Evolutionary conservation across 2,888 invertebrate genomes (phyloP), one percentile per base, ranked within the genome.

Genomic region (Dusona sp.): DNA sequence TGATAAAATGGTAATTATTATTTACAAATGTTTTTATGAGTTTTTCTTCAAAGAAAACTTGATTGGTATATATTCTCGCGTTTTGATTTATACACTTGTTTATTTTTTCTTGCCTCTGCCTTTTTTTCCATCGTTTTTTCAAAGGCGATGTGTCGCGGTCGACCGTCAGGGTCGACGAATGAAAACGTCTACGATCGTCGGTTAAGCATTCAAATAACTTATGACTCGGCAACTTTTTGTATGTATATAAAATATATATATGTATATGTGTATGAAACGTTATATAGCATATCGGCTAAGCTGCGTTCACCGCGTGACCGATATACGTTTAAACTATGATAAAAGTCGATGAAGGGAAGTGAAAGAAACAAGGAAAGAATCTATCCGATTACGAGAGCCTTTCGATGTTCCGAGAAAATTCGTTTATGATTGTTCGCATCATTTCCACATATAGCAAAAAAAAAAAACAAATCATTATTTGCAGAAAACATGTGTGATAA

Each of bases 141-240:
- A 48, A 38, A 54, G 29, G 36, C 75, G 54, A 45, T 29, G 57
- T 72, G 45, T 45, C 81, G 78, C 78, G 89, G 88, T 90, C 90
- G 87, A 80, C 80, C 90, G 89, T 89, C 90, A 90, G 84, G 88
- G 87, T 87, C 88, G 81, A 87, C 84, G 88, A 87, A 87, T 85
- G 81, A 81, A 81, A 74, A 86, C 68, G 67, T 67, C 83, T 75
- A 78, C 80, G 57, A 86, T 79, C 74, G 81, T 77, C 61, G 75
- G n/a, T 54, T 68, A 33, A 80, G 72, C 75, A 87, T 89, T 89
- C 82, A 89, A 89, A 89, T 88, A 88, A 74, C 74, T 51, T 74
- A 61, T 91, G 91, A 91, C 90, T 87, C 83, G 77, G 84, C 90
- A 87, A 72, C 36, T 88, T 91, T 88, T 51, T 9, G 4, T 54